These are phyloP conservation scores for Seira musarum DNA, from an alignment of 2,888 invertebrate species.

Conservation along the genomic window DNA sequence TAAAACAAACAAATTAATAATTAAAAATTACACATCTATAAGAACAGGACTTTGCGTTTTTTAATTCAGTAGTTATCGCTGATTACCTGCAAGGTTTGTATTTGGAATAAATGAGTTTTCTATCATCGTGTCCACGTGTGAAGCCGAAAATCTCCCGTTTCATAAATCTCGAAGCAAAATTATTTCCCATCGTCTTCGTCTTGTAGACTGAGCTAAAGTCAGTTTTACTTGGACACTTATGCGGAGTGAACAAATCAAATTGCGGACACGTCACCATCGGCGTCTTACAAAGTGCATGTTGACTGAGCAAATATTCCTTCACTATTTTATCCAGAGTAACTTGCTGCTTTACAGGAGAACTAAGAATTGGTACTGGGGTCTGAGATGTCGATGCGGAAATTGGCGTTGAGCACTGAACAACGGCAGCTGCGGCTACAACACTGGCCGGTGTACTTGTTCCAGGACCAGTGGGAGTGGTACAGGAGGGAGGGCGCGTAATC, in stretches of 20 bases:
- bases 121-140: constrained; percentile 75
- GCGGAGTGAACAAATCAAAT: constrained; percentile 76
- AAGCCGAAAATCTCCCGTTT: constrained; percentile 55
- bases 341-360: constrained; percentile 10
- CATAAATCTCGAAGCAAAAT: constrained; percentile 58
- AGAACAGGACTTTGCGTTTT: no score
- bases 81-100: constrained; percentile 80
- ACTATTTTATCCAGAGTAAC: constrained; percentile 92
- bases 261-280: constrained; percentile 86
- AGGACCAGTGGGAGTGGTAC: constrained; percentile 40
- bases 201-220: constrained; percentile 46
- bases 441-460: constrained; percentile 73
- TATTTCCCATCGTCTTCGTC: constrained; percentile 45
- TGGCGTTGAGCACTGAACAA: constrained; percentile 6
- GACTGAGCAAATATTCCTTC: constrained; percentile 96
- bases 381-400: neutral
- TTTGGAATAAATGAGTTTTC: constrained; percentile 87
- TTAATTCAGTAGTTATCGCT: neutral
- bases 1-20: neutral
- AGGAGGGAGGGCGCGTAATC: no score
- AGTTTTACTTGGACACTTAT: constrained; percentile 86
- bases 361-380: constrained; percentile 12
- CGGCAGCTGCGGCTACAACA: neutral
- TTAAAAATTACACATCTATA: constrained; percentile 1
- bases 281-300: constrained; percentile 98